Conservation (phyloP, 2,113 vertebrate genomes). For the Oncorhynchus nerka region DNA sequence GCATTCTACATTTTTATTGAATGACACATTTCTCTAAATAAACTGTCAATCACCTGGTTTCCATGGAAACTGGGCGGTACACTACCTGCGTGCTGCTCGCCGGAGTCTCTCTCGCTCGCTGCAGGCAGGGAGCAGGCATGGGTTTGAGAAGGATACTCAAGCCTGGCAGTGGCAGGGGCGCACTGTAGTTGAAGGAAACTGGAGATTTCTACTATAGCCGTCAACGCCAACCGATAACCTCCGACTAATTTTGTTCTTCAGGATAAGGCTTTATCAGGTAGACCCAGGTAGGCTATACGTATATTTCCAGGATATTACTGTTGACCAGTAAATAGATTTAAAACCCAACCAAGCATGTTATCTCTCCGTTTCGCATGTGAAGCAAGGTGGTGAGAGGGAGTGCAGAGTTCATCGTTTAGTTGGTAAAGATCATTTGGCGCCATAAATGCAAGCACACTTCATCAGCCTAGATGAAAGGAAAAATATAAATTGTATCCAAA, state of each 20-base stretch:
- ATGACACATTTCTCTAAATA: background rate
- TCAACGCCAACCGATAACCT: no score
- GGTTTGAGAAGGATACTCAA: background rate
- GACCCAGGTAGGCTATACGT: background rate
- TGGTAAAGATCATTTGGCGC: background rate
- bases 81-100: conserved; percentile 1
- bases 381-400: background rate
- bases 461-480: background rate
- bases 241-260: background rate
- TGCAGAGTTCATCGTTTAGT: background rate
- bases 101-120: background rate
- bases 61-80: conserved; percentile 48
- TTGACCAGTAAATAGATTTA: background rate
- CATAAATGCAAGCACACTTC: background rate
- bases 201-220: no score
- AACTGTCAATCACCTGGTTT: conserved; percentile 42
- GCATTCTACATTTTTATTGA: no score
- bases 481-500: no score
- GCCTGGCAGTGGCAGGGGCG: no score
- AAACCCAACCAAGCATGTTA: background rate
- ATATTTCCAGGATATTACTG: background rate
- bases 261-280: background rate
- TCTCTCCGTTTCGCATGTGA: background rate
- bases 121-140: background rate
- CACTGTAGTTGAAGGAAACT: background rate